A percentile compares a stretch with the other conserved stretches of the same genome.
Conservation (phyloP, 2,113 vertebrate genomes). For the Triplophysa tibetana region DNA sequence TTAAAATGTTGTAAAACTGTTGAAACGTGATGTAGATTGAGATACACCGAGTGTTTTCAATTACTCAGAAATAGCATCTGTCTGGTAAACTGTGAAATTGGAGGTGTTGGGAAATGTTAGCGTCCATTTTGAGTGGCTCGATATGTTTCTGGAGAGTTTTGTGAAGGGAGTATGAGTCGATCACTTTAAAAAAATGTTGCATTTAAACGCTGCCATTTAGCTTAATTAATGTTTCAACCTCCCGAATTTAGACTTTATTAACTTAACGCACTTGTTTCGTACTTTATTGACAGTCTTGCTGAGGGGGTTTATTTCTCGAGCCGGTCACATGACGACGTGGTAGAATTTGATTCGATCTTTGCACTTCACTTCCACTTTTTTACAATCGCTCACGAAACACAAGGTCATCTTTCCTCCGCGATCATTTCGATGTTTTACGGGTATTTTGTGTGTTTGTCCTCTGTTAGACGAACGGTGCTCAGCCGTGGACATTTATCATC, state of each 20-base stretch:
- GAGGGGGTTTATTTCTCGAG: slow-evolving; percentile 65
- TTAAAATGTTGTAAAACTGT: slow-evolving; percentile 32
- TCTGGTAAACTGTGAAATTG: slow-evolving; percentile 65
- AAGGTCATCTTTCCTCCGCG: slow-evolving; percentile 49
- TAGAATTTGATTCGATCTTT: slow-evolving; percentile 75
- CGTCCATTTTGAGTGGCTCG: slow-evolving; percentile 97
- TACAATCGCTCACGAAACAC: slow-evolving; percentile 41
- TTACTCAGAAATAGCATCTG: background rate
- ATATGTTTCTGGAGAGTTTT: slow-evolving; percentile 86
- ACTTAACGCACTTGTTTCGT: slow-evolving; percentile 55
- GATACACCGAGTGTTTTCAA: background rate
- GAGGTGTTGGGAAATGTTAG: slow-evolving; percentile 70
- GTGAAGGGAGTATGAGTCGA: slow-evolving; percentile 60
- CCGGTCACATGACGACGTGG: slow-evolving; percentile 80
- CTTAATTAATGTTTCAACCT: background rate
- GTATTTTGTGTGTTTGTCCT: background rate
- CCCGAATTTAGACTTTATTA: background rate
- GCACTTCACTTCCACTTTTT: slow-evolving; percentile 75
- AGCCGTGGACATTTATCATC: background rate
- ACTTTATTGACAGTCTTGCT: slow-evolving; percentile 62
- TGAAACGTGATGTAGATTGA: slow-evolving; percentile 39
- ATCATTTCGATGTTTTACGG: background rate
- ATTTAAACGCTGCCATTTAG: slow-evolving; percentile 14
- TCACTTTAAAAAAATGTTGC: slow-evolving; percentile 35
- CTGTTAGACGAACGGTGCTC: background rate